Percentiles rank a stretch among this genome's conserved stretches.
Conservation (phyloP, 2,888 invertebrate species). For the Seira sanloemensis region DNA sequence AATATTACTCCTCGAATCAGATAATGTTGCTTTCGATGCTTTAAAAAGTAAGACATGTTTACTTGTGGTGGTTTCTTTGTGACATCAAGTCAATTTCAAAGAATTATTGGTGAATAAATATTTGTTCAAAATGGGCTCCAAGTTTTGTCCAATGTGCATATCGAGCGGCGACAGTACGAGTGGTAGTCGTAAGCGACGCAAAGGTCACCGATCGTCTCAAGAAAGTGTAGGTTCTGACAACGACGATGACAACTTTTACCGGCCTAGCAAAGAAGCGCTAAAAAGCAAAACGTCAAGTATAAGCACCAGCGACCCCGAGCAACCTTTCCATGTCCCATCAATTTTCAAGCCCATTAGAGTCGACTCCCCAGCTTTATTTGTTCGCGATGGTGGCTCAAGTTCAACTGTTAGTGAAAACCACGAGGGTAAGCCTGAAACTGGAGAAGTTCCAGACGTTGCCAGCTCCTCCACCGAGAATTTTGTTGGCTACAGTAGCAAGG, state of each 20-base stretch:
- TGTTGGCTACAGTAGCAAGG: slow-evolving; percentile 67
- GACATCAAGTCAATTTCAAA: no score
- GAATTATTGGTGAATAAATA: no score
- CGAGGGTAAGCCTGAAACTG: neutral
- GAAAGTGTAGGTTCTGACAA: slow-evolving; percentile 52
- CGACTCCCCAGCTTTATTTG: slow-evolving; percentile 68
- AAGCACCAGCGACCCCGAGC: slow-evolving; percentile 59
- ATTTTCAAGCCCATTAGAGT: slow-evolving; percentile 71
- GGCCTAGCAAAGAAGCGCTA: slow-evolving; percentile 55
- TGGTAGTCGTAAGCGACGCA: slow-evolving; percentile 54
- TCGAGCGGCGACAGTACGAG: slow-evolving; percentile 40
- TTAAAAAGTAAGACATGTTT: no score
- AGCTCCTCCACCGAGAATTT: slow-evolving; percentile 67
- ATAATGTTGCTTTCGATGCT: no score
- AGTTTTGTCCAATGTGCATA: slow-evolving; percentile 60
- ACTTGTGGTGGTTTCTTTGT: no score
- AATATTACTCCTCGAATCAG: no score
- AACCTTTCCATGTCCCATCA: slow-evolving; percentile 67
- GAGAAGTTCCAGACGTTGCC: slow-evolving; percentile 42
- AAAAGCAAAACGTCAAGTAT: slow-evolving; percentile 59
- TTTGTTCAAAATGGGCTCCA: slow-evolving; percentile 48
- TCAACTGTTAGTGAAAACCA: slow-evolving; percentile 47
- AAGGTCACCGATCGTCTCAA: slow-evolving; percentile 53
- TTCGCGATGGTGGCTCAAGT: slow-evolving; percentile 43
- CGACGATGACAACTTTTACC: slow-evolving; percentile 62